These are phyloP conservation scores for Ellobium chinense DNA, from an alignment of 2,888 invertebrate genomes.

Conservation along the genomic window DNA sequence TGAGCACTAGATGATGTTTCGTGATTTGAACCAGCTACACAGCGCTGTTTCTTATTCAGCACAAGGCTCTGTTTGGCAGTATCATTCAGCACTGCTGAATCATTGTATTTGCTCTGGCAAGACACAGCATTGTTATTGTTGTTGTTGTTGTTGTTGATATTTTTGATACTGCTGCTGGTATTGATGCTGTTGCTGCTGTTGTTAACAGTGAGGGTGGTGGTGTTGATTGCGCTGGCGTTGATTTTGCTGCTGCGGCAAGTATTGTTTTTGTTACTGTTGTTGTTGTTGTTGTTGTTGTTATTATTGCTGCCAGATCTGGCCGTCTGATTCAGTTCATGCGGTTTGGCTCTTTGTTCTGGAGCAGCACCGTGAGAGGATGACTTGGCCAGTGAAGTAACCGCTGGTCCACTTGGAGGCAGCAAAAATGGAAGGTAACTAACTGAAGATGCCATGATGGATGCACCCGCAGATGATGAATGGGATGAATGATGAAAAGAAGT, in stretches of 20 bases:
- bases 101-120: neutral
- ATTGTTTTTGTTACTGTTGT: too few species aligned
- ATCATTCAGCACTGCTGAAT: neutral
- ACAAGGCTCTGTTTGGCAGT: neutral
- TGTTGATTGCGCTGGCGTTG: neutral
- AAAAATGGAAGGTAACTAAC: neutral
- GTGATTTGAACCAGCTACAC: neutral
- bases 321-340: neutral
- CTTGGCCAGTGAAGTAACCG: neutral
- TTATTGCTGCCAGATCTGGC: neutral
- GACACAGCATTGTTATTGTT: neutral
- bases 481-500: neutral
- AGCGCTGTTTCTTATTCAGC: neutral
- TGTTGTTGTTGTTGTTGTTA: too few species aligned
- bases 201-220: too few species aligned
- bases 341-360: neutral
- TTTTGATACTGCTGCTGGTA: too few species aligned
- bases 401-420: neutral
- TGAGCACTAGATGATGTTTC: neutral
- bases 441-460: neutral
- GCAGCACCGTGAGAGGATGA: neutral
- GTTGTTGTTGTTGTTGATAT: too few species aligned
- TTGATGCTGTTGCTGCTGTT: too few species aligned
- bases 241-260: too few species aligned
- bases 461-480: neutral